Conservation (phyloP, 2,113 vertebrate species). For the Oreotragus oreotragus region DNA sequence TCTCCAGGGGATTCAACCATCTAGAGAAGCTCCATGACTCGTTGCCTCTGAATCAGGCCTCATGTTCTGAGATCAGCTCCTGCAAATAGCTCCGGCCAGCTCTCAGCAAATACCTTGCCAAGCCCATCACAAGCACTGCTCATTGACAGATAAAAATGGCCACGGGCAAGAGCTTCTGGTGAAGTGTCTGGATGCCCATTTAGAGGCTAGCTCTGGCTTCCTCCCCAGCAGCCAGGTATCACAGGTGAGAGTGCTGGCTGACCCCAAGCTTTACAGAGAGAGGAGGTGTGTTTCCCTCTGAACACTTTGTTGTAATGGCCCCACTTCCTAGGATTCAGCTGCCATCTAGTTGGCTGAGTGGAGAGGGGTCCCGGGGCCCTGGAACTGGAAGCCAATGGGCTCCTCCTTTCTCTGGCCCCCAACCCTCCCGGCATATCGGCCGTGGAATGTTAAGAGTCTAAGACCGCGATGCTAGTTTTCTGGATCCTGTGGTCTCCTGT, state of each 20-base stretch:
- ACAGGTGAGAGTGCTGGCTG: rapidly evolving
- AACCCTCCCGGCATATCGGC: background rate
- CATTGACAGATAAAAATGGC: conserved; percentile 47
- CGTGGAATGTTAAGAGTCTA: rapidly evolving
- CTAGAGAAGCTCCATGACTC: background rate
- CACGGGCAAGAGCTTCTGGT: background rate
- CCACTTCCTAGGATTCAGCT: background rate
- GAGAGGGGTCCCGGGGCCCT: background rate
- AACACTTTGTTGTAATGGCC: rapidly evolving
- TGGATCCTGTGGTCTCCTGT: background rate
- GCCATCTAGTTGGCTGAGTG: background rate
- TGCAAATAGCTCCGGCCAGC: conserved; percentile 38
- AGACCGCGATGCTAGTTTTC: rapidly evolving
- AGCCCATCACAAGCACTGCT: background rate
- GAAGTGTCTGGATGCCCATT: background rate
- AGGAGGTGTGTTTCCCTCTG: rapidly evolving
- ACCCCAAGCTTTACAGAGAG: too few species aligned
- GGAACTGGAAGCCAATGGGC: rapidly evolving
- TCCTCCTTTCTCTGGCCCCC: background rate
- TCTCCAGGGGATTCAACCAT: background rate
- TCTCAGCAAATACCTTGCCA: conserved; percentile 42
- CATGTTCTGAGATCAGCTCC: conserved; percentile 14
- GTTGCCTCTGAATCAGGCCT: background rate
- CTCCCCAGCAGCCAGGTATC: background rate
- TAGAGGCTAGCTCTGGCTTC: rapidly evolving